Evolutionary conservation across 2,113 vertebrate species (phyloP), one percentile per base, ranked within the genome.

Genomic region (Herpetotheres cachinnans): DNA sequence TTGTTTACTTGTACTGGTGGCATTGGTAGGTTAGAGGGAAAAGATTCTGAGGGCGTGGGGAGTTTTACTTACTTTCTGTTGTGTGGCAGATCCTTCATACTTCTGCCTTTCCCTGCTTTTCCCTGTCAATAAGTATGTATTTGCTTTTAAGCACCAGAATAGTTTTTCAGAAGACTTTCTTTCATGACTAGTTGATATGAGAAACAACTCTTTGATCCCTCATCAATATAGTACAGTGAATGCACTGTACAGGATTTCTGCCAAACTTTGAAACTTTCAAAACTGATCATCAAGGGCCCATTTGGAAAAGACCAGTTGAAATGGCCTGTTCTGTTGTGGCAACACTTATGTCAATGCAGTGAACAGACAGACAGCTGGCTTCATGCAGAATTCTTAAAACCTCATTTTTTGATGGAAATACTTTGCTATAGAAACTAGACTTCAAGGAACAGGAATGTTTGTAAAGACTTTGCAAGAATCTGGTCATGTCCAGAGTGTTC

Each of bases 1-100:
- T 84, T 76, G 21, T 88, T 96, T 77, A 46, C 58, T 92, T 66
- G 34, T 73, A 40, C 67, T 88, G 21, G 65, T 82, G 61, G 11
- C 25, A 52, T 9, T 86, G 49, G 18, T 66, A 70, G 34, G 12
- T 66, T 32, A 66, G 21, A 76, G 14, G 32, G 14, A 65, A 92
- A 95, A 34, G 34, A n/a, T 13, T 82, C 50, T 65, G 52, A 71
- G 15, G 30, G n/a, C 0, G 1, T 34, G 14, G 9, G 24, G 20
- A 55, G 27, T 61, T 82, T 67, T 42, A 13, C 38, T 87, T 56
- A 24, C 11, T 82, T 91, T 77, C 32, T 70, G 49, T 79, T 77
- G 30, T 44, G 38, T 72, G 67, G 24, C 63, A 62, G 49, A 76
- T 72, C 44, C 49, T 49, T 95, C 81, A 54, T 55, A 24, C 10